phyloP scores from a whole-genome alignment of 2,113 vertebrate genomes.

The Nettapus auritus region DNA sequence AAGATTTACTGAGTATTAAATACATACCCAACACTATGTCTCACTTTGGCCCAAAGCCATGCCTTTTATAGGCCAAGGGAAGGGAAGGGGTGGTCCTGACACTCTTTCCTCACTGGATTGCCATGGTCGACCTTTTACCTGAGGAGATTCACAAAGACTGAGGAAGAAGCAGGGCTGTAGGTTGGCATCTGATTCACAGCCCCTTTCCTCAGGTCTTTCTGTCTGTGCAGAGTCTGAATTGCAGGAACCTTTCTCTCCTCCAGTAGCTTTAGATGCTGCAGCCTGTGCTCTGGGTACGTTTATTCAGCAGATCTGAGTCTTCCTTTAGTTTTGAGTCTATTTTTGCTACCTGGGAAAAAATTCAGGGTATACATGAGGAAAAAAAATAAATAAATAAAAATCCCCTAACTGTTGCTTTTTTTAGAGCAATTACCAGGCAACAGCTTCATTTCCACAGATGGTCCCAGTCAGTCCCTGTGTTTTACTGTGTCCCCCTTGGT shows the following conservation, averaged over 20 bases:
- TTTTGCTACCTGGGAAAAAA: not conserved
- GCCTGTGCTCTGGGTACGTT: not conserved
- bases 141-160: fast-evolving
- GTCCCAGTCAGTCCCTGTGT: fast-evolving
- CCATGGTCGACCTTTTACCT: not conserved
- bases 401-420: not conserved
- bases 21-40: not conserved
- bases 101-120: not conserved
- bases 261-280: fast-evolving
- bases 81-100: not conserved
- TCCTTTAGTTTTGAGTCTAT: not conserved
- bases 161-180: not conserved
- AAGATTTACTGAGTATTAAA: slow-evolving; percentile 45
- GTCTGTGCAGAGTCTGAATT: not conserved
- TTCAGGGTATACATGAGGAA: not conserved
- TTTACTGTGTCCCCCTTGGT: not conserved
- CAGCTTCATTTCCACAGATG: not conserved
- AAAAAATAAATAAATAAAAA: not conserved
- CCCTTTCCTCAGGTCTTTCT: not conserved
- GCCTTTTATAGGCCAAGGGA: not conserved
- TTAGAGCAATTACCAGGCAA: not conserved
- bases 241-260: not conserved
- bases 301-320: not conserved
- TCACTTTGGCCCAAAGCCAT: not conserved
- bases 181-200: fast-evolving